A percentile compares a stretch with the other conserved stretches of the same genome.
phyloP scores from a whole-genome alignment of 2,797 vertebrate species.

The Sebastes taczanowskii region DNA sequence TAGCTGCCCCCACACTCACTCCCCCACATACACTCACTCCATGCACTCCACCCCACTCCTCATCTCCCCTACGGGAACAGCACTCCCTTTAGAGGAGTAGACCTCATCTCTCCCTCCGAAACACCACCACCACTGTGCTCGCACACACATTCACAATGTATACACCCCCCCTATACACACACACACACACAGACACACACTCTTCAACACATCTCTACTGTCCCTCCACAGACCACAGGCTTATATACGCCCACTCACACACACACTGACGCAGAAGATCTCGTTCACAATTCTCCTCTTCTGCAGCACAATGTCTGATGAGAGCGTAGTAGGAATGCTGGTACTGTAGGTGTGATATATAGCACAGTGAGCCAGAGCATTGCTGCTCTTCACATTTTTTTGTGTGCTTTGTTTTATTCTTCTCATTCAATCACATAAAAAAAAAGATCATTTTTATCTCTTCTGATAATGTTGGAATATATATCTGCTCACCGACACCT shows the following conservation, averaged over 20 bases:
- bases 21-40: conserved; percentile 74
- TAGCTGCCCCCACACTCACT: conserved; percentile 77
- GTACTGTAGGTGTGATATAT: conserved; percentile 43
- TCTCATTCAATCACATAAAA: neutral
- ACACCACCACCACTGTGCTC: conserved; percentile 27
- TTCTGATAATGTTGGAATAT: neutral
- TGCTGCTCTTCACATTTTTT: neutral
- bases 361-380: conserved; percentile 9
- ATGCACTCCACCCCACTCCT: conserved; percentile 61
- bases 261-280: conserved; percentile 53
- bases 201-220: conserved; percentile 50
- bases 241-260: conserved; percentile 57
- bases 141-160: conserved; percentile 16
- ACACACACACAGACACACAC: conserved; percentile 13
- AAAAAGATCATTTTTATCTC: neutral
- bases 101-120: conserved; percentile 12
- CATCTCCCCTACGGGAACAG: conserved; percentile 64
- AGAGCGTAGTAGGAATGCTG: conserved; percentile 32
- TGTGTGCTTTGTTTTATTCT: conserved; percentile 4
- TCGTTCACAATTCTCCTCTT: conserved; percentile 60
- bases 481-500: conserved; percentile 2
- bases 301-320: conserved; percentile 51
- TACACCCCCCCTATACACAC: conserved; percentile 12
- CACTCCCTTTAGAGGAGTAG: conserved; percentile 64
- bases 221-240: conserved; percentile 66